Percentiles rank a stretch among this genome's conserved stretches.
Evolutionary conservation across 1,140 invertebrate genomes (phyloP).

Genomic region (Zaprionus lachaisei): DNA sequence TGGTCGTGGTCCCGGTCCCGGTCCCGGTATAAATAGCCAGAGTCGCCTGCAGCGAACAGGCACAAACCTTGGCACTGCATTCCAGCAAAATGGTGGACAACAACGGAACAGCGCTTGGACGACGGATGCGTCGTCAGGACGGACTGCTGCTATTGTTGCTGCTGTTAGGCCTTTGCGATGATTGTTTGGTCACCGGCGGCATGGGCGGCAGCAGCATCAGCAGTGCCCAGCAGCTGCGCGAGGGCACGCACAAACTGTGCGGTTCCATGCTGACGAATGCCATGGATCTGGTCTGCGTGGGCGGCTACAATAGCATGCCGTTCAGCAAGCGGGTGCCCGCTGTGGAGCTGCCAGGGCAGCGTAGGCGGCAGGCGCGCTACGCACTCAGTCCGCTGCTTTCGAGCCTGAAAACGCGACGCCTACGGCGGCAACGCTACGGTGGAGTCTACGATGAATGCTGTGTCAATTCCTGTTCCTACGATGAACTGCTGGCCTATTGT

Average conservation of each 20-base stretch:
- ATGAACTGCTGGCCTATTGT: constrained; percentile 64
- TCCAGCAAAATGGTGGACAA: constrained; percentile 54
- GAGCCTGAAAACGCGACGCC: constrained; percentile 60
- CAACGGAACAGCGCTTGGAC: constrained; percentile 15
- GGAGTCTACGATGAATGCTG: constrained; percentile 73
- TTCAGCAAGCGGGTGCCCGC: constrained; percentile 7
- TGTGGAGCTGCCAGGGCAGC: constrained; percentile 4
- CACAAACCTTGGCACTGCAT: constrained; percentile 30
- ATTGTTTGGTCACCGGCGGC: constrained; percentile 3
- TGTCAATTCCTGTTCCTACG: constrained; percentile 54
- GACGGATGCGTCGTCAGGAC: constrained; percentile 5
- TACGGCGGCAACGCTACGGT: constrained; percentile 36
- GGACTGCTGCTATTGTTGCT: constrained; percentile 27
- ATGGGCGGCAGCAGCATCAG: neutral
- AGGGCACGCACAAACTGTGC: constrained; percentile 66
- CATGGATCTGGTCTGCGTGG: constrained; percentile 59
- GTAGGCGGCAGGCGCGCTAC: constrained; percentile 7
- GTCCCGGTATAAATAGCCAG: constrained; percentile 60
- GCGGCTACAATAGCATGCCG: constrained; percentile 53
- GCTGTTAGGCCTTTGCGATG: constrained; percentile 24
- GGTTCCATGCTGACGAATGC: constrained; percentile 58
- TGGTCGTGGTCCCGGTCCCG: neutral
- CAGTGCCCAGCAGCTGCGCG: constrained; percentile 43
- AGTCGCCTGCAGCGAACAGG: constrained; percentile 27
- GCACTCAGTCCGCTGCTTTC: constrained; percentile 54